Conservation (phyloP, 2,113 vertebrate genomes). For the Microcebus tavaratra region DNA sequence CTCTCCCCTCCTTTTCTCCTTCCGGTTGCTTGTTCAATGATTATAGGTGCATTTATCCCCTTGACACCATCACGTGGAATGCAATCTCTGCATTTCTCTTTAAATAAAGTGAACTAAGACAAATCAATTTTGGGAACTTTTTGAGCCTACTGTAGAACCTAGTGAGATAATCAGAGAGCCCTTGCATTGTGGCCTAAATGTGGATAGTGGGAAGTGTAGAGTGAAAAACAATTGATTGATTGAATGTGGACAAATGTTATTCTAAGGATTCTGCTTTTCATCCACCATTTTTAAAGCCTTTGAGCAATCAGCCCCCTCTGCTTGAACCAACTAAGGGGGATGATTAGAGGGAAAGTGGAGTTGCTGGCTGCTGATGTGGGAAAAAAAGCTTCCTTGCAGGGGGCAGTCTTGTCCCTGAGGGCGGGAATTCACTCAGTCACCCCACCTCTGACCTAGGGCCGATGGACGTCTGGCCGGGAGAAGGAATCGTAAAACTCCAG, state of each 20-base stretch:
- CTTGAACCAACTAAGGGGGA: background rate
- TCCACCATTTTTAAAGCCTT: background rate
- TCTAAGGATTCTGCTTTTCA: background rate
- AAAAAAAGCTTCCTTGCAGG: background rate
- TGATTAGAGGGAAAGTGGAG: constrained; percentile 36
- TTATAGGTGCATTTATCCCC: background rate
- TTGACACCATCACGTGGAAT: background rate
- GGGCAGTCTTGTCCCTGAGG: background rate
- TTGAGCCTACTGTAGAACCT: background rate
- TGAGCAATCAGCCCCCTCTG: background rate
- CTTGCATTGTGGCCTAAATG: background rate
- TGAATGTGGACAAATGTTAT: background rate
- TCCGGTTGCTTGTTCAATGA: background rate
- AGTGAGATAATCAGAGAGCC: background rate
- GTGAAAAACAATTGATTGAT: background rate
- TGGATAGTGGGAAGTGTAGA: background rate
- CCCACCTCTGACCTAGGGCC: background rate
- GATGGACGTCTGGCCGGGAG: background rate
- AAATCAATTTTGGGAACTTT: background rate
- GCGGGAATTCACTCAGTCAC: background rate
- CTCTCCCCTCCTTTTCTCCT: fast-evolving
- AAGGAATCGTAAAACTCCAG: background rate
- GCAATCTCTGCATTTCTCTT: background rate
- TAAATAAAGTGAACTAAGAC: constrained; percentile 11
- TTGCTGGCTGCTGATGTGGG: background rate